Percentiles rank a stretch among this genome's conserved stretches.
Evolutionary conservation across 2,888 invertebrate species (phyloP).

Genomic region (Drosophila austrosaltans): DNA sequence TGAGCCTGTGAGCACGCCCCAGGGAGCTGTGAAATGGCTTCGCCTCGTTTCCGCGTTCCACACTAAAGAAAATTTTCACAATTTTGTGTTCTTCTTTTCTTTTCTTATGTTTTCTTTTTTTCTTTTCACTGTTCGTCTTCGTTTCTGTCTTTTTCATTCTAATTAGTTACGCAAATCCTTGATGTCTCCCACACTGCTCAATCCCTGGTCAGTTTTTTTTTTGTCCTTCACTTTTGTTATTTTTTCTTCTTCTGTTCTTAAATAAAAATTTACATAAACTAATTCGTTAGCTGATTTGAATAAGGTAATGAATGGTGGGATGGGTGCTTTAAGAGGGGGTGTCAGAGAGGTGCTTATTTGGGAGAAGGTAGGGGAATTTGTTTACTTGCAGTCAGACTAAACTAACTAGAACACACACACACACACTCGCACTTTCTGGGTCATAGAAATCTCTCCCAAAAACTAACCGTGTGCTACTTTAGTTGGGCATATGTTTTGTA

Average conservation of each 20-base stretch:
- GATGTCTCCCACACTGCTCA: constrained; percentile 12
- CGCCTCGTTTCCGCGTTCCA: constrained; percentile 45
- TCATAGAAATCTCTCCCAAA: constrained; percentile 58
- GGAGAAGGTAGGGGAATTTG: not conserved
- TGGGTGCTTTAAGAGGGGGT: not conserved
- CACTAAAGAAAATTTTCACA: constrained; percentile 41
- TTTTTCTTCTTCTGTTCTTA: constrained; percentile 10
- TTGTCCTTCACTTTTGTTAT: constrained; percentile 31
- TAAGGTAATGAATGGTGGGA: constrained; percentile 62
- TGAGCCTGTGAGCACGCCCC: constrained; percentile 72
- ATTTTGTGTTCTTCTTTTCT: constrained; percentile 34
- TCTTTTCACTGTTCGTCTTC: constrained; percentile 11
- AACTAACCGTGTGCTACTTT: constrained; percentile 26
- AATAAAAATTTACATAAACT: constrained; percentile 73
- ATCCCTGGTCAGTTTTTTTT: constrained; percentile 20
- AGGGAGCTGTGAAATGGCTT: constrained; percentile 74
- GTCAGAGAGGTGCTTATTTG: not conserved
- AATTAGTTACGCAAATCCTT: constrained; percentile 21
- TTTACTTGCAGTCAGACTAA: constrained; percentile 23
- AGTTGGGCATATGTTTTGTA: constrained; percentile 49
- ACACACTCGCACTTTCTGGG: constrained; percentile 1
- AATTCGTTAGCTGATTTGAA: constrained; percentile 78
- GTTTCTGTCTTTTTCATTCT: constrained; percentile 11
- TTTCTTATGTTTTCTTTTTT: constrained; percentile 3
- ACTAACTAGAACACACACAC: constrained; percentile 21